Conservation (phyloP, 2,888 invertebrate species). For the Willowsia nigromaculata region DNA sequence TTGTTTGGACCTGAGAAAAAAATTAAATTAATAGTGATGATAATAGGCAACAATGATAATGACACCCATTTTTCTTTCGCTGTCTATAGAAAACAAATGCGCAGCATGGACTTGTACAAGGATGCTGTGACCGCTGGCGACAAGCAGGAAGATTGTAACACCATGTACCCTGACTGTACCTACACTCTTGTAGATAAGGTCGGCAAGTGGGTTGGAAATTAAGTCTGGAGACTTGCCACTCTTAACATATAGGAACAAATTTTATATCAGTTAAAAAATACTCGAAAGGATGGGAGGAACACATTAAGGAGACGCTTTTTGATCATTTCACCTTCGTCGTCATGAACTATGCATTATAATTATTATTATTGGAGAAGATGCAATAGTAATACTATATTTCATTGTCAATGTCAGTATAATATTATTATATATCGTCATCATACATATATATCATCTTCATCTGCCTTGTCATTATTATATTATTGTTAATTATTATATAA, state of each 20-base stretch:
- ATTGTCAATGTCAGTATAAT: slow-evolving; percentile 59
- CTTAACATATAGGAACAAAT: slow-evolving; percentile 55
- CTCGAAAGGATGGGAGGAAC: slow-evolving; percentile 58
- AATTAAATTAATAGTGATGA: background rate
- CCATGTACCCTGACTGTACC: slow-evolving; percentile 78
- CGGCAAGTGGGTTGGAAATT: slow-evolving; percentile 79
- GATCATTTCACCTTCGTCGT: slow-evolving; percentile 30
- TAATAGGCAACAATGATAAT: background rate
- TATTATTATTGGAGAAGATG: slow-evolving; percentile 72
- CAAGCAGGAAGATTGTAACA: slow-evolving; percentile 78
- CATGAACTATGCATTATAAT: slow-evolving; percentile 55
- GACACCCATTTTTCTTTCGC: background rate
- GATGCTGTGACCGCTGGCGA: slow-evolving; percentile 78
- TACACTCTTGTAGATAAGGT: slow-evolving; percentile 79
- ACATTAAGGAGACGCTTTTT: slow-evolving; percentile 55
- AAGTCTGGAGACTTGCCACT: slow-evolving; percentile 53
- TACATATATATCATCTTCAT: slow-evolving; percentile 69
- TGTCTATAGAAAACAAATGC: slow-evolving; percentile 78
- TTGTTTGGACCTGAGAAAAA: background rate
- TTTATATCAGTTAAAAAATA: slow-evolving; percentile 47
- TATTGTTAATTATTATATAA: slow-evolving; percentile 66
- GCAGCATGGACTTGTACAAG: slow-evolving; percentile 79
- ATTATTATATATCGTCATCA: slow-evolving; percentile 44
- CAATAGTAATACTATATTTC: slow-evolving; percentile 68
- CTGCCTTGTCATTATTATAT: slow-evolving; percentile 73